Percentiles rank a stretch among this genome's conserved stretches.
Evolutionary conservation across 2,797 vertebrate genomes (phyloP).

Genomic region (Thalassophryne amazonica): DNA sequence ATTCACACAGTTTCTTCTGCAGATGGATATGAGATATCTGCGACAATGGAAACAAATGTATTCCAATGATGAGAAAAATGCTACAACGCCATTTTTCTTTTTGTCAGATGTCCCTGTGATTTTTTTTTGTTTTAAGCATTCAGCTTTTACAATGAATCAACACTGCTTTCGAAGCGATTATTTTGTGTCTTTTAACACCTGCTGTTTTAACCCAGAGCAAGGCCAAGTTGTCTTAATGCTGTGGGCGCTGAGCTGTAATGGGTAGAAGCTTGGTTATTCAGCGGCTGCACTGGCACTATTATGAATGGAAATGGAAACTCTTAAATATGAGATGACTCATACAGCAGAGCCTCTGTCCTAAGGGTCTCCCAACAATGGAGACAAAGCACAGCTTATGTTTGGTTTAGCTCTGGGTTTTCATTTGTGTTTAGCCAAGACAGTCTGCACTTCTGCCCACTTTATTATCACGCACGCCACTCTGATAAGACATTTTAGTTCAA

Average conservation of each 20-base stretch:
- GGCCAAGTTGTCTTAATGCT: slow-evolving; percentile 22
- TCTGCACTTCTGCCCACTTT: slow-evolving; percentile 16
- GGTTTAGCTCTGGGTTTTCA: slow-evolving; percentile 42
- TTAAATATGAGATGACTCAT: slow-evolving; percentile 54
- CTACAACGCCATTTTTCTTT: too few relatives aligned
- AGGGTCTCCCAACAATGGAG: slow-evolving; percentile 47
- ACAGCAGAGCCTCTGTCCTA: slow-evolving; percentile 43
- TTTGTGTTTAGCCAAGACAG: slow-evolving; percentile 15
- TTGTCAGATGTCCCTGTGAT: too few relatives aligned
- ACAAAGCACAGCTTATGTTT: slow-evolving; percentile 52
- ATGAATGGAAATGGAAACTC: slow-evolving; percentile 62
- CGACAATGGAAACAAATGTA: too few relatives aligned
- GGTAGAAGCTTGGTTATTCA: slow-evolving; percentile 28
- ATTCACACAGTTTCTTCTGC: too few relatives aligned
- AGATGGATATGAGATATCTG: too few relatives aligned
- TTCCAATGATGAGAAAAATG: too few relatives aligned
- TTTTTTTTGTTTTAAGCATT: neutral
- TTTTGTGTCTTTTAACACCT: slow-evolving; percentile 32
- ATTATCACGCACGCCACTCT: neutral
- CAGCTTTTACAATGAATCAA: neutral
- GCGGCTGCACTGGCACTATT: slow-evolving; percentile 36
- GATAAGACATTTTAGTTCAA: too few relatives aligned
- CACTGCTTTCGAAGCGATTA: neutral
- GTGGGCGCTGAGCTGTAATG: slow-evolving; percentile 26
- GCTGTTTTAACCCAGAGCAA: slow-evolving; percentile 10